These are phyloP conservation scores for Sclerodermus sp. DNA, from an alignment of 2,888 invertebrate genomes.

Conservation along the genomic window DNA sequence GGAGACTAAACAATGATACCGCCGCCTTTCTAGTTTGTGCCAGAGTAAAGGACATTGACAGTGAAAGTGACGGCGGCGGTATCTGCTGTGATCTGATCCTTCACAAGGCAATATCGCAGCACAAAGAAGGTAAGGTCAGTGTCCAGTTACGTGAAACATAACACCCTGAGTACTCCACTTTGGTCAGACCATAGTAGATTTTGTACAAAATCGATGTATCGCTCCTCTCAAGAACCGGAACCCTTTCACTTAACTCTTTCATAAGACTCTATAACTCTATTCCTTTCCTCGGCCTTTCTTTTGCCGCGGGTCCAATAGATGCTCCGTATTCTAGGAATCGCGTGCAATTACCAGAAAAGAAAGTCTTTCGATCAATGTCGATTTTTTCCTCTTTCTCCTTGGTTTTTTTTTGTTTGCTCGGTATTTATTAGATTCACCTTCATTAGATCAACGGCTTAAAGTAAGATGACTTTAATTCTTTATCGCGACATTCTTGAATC, in stretches of 20 bases:
- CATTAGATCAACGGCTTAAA: no score
- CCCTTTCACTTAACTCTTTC: slow-evolving; percentile 31
- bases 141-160: slow-evolving; percentile 35
- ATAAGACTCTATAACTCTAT: slow-evolving; percentile 12
- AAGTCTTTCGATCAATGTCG: slow-evolving; percentile 31
- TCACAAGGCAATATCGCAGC: slow-evolving; percentile 12
- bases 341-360: slow-evolving; percentile 25
- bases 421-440: no score
- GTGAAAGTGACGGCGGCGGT: slow-evolving; percentile 38
- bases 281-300: slow-evolving; percentile 6
- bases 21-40: background rate
- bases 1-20: background rate
- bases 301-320: no score
- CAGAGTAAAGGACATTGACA: slow-evolving; percentile 13
- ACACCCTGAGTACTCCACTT: background rate
- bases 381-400: slow-evolving; percentile 11
- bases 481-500: no score
- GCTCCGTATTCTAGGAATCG: slow-evolving; percentile 11
- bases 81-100: slow-evolving; percentile 15
- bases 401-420: no score
- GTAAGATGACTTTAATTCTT: no score
- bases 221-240: background rate
- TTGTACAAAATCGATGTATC: background rate
- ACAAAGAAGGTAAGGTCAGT: slow-evolving; percentile 35
- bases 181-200: background rate